phyloP scores from a whole-genome alignment of 2,888 invertebrate genomes.

The Tigriopus californicus region DNA sequence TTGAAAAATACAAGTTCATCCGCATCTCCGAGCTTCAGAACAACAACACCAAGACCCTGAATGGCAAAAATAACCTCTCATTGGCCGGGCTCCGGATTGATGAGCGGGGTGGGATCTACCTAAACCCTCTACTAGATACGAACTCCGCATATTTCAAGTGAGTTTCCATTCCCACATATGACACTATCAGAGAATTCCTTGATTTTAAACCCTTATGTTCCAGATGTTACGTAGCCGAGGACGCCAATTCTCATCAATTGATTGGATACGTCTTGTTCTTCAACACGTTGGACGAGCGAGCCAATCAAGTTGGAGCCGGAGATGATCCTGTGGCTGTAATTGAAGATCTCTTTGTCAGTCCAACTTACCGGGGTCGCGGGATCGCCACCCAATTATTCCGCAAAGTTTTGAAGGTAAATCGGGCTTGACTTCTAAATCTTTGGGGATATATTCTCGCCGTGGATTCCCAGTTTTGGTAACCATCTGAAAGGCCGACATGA shows the following conservation, averaged over 20 bases:
- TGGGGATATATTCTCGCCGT: too few relatives aligned
- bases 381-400: constrained; percentile 12
- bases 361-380: constrained; percentile 5
- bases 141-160: constrained; percentile 11
- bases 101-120: constrained; percentile 12
- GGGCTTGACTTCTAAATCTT: neutral
- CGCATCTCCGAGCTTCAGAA: neutral
- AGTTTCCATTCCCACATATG: too few relatives aligned
- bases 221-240: constrained; percentile 12
- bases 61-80: neutral
- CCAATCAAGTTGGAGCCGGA: neutral
- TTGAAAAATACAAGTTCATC: constrained; percentile 14
- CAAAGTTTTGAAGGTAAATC: constrained; percentile 8
- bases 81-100: constrained; percentile 12
- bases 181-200: too few relatives aligned
- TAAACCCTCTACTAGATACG: constrained; percentile 8
- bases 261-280: constrained; percentile 11
- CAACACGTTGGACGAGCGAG: constrained; percentile 11
- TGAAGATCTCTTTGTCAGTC: constrained; percentile 11
- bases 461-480: too few relatives aligned
- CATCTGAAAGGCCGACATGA: too few relatives aligned
- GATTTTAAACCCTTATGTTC: neutral
- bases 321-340: constrained; percentile 14
- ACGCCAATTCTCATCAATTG: neutral
- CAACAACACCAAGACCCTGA: neutral